phyloP scores from a whole-genome alignment of 2,797 vertebrate genomes.

The Phoxinus dragarum region DNA sequence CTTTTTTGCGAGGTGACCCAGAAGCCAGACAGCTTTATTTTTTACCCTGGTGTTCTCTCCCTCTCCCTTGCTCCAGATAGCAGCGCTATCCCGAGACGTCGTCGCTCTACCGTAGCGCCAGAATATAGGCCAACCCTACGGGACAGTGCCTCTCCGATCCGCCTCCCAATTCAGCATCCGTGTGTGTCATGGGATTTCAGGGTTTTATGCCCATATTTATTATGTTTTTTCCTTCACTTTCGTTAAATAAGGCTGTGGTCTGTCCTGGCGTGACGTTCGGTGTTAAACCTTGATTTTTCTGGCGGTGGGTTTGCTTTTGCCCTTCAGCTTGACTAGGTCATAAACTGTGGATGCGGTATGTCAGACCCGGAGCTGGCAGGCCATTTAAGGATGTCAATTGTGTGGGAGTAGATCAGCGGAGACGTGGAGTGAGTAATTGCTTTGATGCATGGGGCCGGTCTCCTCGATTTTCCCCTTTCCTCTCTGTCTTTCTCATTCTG shows the following conservation, averaged over 20 bases:
- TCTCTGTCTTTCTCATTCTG: slow-evolving; percentile 11
- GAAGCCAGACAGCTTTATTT: slow-evolving; percentile 45
- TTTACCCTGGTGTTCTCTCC: slow-evolving; percentile 3
- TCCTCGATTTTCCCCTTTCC: slow-evolving; percentile 4
- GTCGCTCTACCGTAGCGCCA: neutral
- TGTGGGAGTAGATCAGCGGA: slow-evolving; percentile 57
- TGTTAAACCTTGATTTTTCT: slow-evolving; percentile 50
- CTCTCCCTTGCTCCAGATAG: slow-evolving; percentile 40
- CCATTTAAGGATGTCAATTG: slow-evolving; percentile 62
- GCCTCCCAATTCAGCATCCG: neutral
- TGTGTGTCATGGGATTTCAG: neutral
- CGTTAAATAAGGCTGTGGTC: neutral
- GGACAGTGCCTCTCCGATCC: slow-evolving; percentile 4
- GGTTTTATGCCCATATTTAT: neutral
- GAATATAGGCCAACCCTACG: slow-evolving; percentile 44
- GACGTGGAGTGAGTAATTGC: slow-evolving; percentile 62
- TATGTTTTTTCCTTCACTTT: slow-evolving; percentile 2
- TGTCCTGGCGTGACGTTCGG: slow-evolving; percentile 15
- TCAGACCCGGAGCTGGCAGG: slow-evolving; percentile 62
- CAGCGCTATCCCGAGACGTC: slow-evolving; percentile 16
- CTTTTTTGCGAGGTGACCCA: slow-evolving; percentile 47
- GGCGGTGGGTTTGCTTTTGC: slow-evolving; percentile 47
- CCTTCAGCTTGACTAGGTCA: slow-evolving; percentile 41
- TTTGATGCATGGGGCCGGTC: slow-evolving; percentile 58
- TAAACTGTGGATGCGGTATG: slow-evolving; percentile 62